Conservation (phyloP, 1,140 invertebrate genomes). For the Eufriesea mexicana region DNA sequence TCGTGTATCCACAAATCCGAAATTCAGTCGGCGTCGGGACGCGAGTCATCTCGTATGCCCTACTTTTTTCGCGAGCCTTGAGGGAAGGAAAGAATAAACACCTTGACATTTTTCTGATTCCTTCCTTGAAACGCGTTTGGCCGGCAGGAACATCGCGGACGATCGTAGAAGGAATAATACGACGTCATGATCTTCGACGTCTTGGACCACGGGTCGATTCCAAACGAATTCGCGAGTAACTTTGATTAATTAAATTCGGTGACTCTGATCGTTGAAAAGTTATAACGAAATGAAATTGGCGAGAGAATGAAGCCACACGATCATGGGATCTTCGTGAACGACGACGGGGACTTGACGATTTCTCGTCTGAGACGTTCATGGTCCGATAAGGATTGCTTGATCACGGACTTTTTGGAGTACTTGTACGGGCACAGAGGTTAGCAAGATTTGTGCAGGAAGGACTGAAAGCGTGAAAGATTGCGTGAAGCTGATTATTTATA, state of each 20-base stretch:
- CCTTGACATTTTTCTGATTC: conserved; percentile 30
- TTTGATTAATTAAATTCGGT: neutral
- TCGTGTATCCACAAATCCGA: conserved; percentile 54
- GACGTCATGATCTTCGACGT: too few relatives aligned
- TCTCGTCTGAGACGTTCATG: conserved; percentile 77
- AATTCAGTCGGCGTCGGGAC: conserved; percentile 65
- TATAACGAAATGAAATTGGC: conserved; percentile 1
- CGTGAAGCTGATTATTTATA: neutral
- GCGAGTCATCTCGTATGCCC: conserved; percentile 47
- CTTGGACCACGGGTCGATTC: neutral
- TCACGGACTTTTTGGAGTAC: conserved; percentile 81
- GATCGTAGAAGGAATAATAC: neutral
- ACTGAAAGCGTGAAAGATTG: neutral
- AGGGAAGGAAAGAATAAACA: neutral
- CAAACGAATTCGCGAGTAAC: neutral
- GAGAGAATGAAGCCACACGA: conserved; percentile 49
- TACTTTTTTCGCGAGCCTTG: conserved; percentile 40
- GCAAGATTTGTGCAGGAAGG: neutral
- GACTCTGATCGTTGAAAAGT: neutral
- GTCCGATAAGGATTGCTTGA: conserved; percentile 72
- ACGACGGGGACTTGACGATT: conserved; percentile 46
- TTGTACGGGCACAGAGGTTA: conserved; percentile 83
- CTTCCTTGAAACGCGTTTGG: neutral
- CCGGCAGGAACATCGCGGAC: too few relatives aligned
- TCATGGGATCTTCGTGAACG: conserved; percentile 45